phyloP scores from a whole-genome alignment of 2,888 invertebrate species.

The Leptopterna dolabrata region DNA sequence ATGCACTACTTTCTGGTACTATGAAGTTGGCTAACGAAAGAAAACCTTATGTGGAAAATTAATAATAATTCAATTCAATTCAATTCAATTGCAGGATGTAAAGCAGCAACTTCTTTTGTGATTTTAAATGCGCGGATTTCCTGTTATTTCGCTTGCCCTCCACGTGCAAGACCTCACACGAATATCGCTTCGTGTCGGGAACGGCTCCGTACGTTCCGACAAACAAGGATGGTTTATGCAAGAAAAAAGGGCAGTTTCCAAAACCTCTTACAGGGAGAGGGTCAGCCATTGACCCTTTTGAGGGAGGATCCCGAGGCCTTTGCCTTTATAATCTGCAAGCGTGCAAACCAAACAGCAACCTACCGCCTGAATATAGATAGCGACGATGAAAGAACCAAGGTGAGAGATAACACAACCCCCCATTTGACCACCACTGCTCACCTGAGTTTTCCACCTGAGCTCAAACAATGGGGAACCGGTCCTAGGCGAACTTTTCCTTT shows the following conservation, averaged over 20 bases:
- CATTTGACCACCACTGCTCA: neutral
- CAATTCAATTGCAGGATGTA: no score
- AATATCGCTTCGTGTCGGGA: neutral
- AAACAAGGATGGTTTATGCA: slow-evolving; percentile 3
- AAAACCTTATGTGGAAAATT: no score
- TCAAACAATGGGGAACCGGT: neutral
- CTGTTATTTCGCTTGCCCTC: neutral
- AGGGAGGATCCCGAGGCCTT: neutral
- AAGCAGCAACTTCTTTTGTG: neutral
- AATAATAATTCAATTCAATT: no score
- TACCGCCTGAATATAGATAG: slow-evolving; percentile 3
- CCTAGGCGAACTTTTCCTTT: neutral
- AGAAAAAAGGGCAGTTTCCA: neutral
- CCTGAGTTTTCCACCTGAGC: neutral
- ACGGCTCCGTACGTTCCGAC: neutral
- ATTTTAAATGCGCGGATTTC: neutral
- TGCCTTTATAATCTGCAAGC: neutral
- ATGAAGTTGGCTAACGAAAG: no score
- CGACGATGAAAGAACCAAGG: neutral
- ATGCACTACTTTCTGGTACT: no score
- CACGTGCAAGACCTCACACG: neutral
- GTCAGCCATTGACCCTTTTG: neutral
- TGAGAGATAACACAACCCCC: neutral
- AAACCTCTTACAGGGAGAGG: neutral
- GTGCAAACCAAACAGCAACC: neutral